These are phyloP conservation scores for Saiga tatarica DNA, from an alignment of 2,113 vertebrate species.

Conservation along the genomic window DNA sequence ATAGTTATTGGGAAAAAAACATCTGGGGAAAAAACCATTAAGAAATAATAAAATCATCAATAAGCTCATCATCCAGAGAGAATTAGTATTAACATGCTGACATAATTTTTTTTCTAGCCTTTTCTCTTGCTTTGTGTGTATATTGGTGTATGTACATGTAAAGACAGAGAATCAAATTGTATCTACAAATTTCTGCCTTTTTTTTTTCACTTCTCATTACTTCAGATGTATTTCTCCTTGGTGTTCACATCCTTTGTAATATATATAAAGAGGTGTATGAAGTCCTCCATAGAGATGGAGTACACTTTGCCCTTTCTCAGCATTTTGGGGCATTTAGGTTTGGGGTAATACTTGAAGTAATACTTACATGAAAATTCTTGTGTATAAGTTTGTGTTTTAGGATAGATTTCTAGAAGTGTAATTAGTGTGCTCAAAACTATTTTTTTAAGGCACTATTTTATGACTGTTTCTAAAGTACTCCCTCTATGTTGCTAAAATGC, in stretches of 20 bases:
- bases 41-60: not conserved
- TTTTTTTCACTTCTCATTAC: not conserved
- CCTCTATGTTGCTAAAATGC: not conserved
- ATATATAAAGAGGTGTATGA: not conserved
- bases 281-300: not conserved
- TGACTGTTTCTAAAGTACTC: not conserved
- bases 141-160: rapidly evolving
- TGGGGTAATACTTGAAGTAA: not conserved
- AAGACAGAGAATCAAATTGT: not conserved
- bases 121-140: not conserved
- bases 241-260: not conserved
- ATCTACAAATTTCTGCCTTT: not conserved
- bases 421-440: not conserved
- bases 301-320: not conserved
- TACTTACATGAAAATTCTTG: not conserved
- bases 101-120: not conserved
- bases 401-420: not conserved
- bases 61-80: not conserved
- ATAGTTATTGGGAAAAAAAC: not conserved
- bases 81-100: not conserved
- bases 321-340: not conserved
- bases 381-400: not conserved
- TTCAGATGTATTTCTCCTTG: not conserved
- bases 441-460: not conserved
- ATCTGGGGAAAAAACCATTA: not conserved